A percentile compares a stretch with the other conserved stretches of the same genome.
Evolutionary conservation across 1,140 invertebrate species (phyloP).

Genomic region (Sarcophaga bullata): DNA sequence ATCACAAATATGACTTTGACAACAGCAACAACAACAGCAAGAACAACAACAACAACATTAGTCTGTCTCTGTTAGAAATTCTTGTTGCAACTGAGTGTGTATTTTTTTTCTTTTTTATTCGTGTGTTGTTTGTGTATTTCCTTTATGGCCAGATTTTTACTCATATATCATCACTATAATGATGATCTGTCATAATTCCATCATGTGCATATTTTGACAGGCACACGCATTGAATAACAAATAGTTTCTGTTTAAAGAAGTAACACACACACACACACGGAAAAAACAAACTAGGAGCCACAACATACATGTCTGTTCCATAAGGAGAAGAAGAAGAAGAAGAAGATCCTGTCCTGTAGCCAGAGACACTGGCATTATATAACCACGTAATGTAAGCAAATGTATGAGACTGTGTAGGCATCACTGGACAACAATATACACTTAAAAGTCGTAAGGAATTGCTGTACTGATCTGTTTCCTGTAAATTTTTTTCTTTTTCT

Average conservation of each 20-base stretch:
- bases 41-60: not conserved
- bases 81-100: not conserved
- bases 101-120: not conserved
- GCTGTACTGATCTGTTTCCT: slow-evolving; percentile 40
- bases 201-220: slow-evolving; percentile 45
- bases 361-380: too few relatives aligned
- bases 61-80: slow-evolving; percentile 8
- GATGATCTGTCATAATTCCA: slow-evolving; percentile 47
- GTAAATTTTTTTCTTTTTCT: not conserved
- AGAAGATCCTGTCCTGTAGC: slow-evolving; percentile 8
- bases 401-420: not conserved
- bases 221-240: slow-evolving; percentile 43
- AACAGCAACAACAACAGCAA: not conserved
- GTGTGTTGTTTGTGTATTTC: not conserved
- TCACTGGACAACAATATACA: slow-evolving; percentile 13
- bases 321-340: not conserved
- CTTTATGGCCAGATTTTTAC: slow-evolving; percentile 8
- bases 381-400: not conserved
- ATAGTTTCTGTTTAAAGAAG: slow-evolving; percentile 7
- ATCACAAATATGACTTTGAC: slow-evolving; percentile 26
- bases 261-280: too few relatives aligned
- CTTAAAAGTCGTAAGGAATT: not conserved
- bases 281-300: not conserved
- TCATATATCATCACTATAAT: slow-evolving; percentile 45
- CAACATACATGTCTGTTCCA: not conserved